Evolutionary conservation across 2,888 invertebrate species (phyloP), one percentile per base, ranked within the genome.

Genomic region (Pseudococcus viburni): DNA sequence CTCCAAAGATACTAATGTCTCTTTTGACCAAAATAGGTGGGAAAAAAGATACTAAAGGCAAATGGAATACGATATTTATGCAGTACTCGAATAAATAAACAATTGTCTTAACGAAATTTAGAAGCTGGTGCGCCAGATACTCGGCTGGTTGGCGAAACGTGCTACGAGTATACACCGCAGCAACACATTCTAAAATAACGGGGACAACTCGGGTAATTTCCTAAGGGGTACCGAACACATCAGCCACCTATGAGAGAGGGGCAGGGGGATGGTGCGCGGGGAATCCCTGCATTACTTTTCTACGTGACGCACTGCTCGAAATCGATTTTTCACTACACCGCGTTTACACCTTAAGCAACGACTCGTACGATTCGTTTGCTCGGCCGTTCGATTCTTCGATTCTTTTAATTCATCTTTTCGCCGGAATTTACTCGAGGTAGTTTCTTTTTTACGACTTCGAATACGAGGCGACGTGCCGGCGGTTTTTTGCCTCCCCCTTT

Each of bases 321-420:
- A 86, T 86, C 86, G 86, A 86, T 86, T 86, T 86, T 86, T 68
- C 42, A 86, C 22, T 55, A 39, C 85, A 59, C 59, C 59, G 85
- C 55, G 85, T 85, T 59, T 19, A 42, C 86, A 59, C 39, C 42
- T 39, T 22, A 42, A 85, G 26, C 68, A 80, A 80, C 80, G 80
- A 80, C 12, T 17, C 42, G 7, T 86, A 68, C 86, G 86, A 86
- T 55, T 86, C 86, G 42, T 64, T 64, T 33, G 7, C 64, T 59
- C 5, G 17, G 39, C 19, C n/a, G 39, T 55, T 42, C 86, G 86
- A 86, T 86, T 86, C 86, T 86, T 86, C 68, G 39, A 64, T 64
- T 86, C 86, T 64, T 86, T 86, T 64, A 64, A 86, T 86, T 86
- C 86, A 86, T 86, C 86, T 64, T 86, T 86, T 86, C 80, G 80